Evolutionary conservation across 2,888 invertebrate genomes (phyloP).

Genomic region (Sinopyrophorus schimmeli): DNA sequence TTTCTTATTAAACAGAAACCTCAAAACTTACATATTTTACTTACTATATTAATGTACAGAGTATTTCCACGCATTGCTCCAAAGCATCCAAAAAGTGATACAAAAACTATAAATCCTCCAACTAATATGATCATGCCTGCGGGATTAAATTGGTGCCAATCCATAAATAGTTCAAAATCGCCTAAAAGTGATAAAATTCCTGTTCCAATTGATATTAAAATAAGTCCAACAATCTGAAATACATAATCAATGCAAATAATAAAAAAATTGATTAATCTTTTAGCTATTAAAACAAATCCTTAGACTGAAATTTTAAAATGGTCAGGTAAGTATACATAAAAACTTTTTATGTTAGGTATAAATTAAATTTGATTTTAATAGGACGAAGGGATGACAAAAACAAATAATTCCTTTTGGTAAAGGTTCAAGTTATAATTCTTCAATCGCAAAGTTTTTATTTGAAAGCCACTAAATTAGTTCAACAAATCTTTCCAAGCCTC

Average conservation of each 20-base stretch:
- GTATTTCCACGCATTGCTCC: constrained; percentile 82
- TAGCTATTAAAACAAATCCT: no score
- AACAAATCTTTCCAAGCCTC: no score
- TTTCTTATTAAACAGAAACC: constrained; percentile 17
- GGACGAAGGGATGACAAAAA: no score
- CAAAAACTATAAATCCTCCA: constrained; percentile 71
- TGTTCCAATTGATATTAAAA: constrained; percentile 68
- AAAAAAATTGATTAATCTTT: no score
- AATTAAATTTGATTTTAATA: no score
- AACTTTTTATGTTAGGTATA: no score
- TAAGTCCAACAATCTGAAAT: constrained; percentile 68
- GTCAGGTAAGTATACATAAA: no score
- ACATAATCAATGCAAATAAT: neutral
- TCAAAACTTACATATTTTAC: constrained; percentile 17
- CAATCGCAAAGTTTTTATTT: no score
- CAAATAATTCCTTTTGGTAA: no score
- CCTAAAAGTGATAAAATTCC: constrained; percentile 63
- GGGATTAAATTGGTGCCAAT: constrained; percentile 68
- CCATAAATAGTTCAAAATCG: constrained; percentile 63
- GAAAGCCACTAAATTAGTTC: no score
- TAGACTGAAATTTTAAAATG: no score
- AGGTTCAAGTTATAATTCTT: no score
- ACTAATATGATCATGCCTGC: constrained; percentile 76
- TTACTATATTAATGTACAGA: constrained; percentile 66
- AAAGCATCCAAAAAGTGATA: constrained; percentile 82